phyloP scores from a whole-genome alignment of 2,888 invertebrate genomes.

The Onthophagus sagittarius region DNA sequence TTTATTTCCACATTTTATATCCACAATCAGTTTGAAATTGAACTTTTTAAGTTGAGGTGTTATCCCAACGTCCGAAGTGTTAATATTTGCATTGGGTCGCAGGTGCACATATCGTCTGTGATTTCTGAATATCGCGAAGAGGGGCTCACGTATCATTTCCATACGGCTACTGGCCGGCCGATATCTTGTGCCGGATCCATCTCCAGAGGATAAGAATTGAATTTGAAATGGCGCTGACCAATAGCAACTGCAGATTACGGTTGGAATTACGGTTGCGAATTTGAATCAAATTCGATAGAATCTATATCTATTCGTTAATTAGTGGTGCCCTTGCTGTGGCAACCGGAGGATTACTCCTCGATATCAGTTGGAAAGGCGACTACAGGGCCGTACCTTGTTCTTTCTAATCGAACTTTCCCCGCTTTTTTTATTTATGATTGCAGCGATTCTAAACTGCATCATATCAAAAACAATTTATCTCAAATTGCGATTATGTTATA shows the following conservation, averaged over 20 bases:
- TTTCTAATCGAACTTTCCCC: neutral
- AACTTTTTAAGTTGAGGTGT: neutral
- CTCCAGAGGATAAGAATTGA: conserved; percentile 50
- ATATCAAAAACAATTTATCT: neutral
- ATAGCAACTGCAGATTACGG: conserved; percentile 49
- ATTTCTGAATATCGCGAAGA: conserved; percentile 48
- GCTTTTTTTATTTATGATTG: neutral
- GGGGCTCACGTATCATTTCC: conserved; percentile 43
- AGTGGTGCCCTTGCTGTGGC: conserved; percentile 39
- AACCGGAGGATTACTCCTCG: conserved; percentile 29
- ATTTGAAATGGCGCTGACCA: conserved; percentile 50
- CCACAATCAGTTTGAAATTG: neutral
- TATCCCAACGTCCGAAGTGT: conserved; percentile 37
- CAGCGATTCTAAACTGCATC: neutral
- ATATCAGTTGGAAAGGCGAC: neutral
- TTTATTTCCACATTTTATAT: neutral
- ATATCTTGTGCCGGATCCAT: conserved; percentile 42
- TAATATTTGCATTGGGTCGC: conserved; percentile 44
- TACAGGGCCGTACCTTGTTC: neutral
- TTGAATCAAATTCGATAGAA: conserved; percentile 52
- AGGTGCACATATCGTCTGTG: conserved; percentile 47
- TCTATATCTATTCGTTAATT: conserved; percentile 43
- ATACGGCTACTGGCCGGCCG: conserved; percentile 39
- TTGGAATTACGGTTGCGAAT: conserved; percentile 49
- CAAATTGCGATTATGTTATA: neutral